Base-by-base conservation (phyloP, 2,113 vertebrate genomes). In the Accipiter virgatus region DNA sequence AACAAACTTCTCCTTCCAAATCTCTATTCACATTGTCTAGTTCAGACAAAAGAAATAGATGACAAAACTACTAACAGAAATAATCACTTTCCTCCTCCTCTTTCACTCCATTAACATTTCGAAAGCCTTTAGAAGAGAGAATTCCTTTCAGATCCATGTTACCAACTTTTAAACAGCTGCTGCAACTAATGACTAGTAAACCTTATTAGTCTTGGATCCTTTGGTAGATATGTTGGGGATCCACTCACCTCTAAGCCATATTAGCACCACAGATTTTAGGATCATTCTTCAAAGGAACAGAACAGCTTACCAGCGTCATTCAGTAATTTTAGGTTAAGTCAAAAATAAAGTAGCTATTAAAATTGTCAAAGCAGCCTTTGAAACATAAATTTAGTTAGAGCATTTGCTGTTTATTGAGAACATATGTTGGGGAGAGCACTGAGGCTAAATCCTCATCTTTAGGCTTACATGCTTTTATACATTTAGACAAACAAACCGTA, bases 141-240 rank as follows among this genome's bases (percentile, higher is more conserved):
- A 59, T 31, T 93, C 15, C 27, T 63, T 78, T 53, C 53, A 83
- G 16, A 58, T 53, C 62, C 22, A 13, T 5, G 5, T 68, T 29
- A 67, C 21, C 56, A 53, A 25, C 19, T 80, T 93, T 16, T 72
- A 59, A 86, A 62, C 36, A 91, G 45, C 22, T 50, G 48, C 50
- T 74, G 52, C 32, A 75, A 27, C 9, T 58, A 59, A 29, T 15
- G 27, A 31, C 18, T 58, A 67, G 7, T 40, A 86, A 88, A 48
- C 16, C 5, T 86, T 23, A 32, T 11, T 63, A 65, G 47, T 27
- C 66, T 53, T 67, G 38, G 23, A 79, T 86, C 71, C 27, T 80
- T 67, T 38, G 5, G 34, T 50, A 83, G 53, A 7, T 42, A 15
- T 0, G 0, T 5, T 42, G 25, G 67, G 13, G 7, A 42, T 25